Conservation (phyloP, 2,797 vertebrate genomes). For the Tamandua tetradactyla region DNA sequence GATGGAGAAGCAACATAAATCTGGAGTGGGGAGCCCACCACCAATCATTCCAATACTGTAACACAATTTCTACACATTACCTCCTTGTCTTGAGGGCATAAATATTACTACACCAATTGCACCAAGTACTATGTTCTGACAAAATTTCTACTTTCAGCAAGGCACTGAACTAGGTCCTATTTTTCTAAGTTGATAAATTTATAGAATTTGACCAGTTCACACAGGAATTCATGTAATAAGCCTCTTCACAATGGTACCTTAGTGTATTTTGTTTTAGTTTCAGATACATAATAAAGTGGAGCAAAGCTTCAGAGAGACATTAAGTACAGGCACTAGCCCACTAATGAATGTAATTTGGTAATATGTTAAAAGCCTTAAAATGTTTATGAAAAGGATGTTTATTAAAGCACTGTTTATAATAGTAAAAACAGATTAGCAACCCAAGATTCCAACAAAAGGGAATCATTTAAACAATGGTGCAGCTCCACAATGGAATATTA, state of each 20-base stretch:
- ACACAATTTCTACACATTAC: not conserved
- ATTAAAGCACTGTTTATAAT: not conserved
- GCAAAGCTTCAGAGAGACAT: not conserved
- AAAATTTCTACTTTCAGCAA: not conserved
- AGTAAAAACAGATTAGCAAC: slow-evolving; percentile 33
- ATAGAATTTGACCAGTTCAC: not conserved
- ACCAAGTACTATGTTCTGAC: not conserved
- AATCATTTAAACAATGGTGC: not conserved
- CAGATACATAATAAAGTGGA: not conserved
- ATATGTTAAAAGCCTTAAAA: slow-evolving; percentile 23
- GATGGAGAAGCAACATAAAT: not conserved
- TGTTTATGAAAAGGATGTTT: slow-evolving; percentile 1
- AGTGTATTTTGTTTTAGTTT: not conserved
- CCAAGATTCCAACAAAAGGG: not conserved
- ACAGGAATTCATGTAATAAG: not conserved
- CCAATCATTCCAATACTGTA: not conserved
- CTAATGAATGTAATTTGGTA: not conserved
- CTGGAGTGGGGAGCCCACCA: not conserved
- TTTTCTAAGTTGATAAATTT: not conserved
- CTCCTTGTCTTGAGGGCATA: not conserved
- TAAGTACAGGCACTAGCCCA: not conserved
- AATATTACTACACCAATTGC: not conserved
- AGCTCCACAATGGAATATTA: not conserved
- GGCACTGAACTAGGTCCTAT: not conserved
- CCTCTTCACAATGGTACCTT: not conserved